Evolutionary conservation across 2,888 invertebrate genomes (phyloP).

Genomic region (Protonemura montana): DNA sequence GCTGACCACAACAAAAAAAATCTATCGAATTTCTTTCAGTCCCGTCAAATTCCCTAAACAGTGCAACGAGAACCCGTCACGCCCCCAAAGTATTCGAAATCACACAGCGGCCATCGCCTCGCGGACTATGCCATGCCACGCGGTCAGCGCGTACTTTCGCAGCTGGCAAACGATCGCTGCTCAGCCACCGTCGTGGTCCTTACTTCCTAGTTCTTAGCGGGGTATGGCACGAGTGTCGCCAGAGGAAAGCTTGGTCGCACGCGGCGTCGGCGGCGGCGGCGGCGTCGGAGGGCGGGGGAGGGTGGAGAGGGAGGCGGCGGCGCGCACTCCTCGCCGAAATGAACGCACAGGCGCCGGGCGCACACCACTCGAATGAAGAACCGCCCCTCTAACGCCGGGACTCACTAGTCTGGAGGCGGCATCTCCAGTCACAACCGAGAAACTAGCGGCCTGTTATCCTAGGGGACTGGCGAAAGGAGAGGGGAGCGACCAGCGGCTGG

Average conservation of each 20-base stretch:
- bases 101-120: not conserved
- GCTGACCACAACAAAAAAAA: not conserved
- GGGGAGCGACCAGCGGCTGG: not conserved
- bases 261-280: not conserved
- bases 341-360: conserved; percentile 24
- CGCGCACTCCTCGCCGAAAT: conserved; percentile 10
- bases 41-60: not conserved
- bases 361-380: conserved; percentile 5
- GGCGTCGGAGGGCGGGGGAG: not conserved
- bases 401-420: conserved; percentile 44
- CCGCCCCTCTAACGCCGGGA: conserved; percentile 37
- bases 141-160: not conserved
- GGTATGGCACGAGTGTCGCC: conserved; percentile 15
- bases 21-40: not conserved
- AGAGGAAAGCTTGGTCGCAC: conserved; percentile 1
- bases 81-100: not conserved
- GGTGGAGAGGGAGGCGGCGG: conserved; percentile 18
- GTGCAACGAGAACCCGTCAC: not conserved
- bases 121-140: not conserved
- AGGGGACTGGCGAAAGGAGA: not conserved
- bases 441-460: conserved; percentile 41
- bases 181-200: not conserved
- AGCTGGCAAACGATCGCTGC: not conserved
- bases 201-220: conserved; percentile 26
- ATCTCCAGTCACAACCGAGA: conserved; percentile 46